A percentile compares a stretch with the other conserved stretches of the same genome.
phyloP scores from a whole-genome alignment of 2,113 vertebrate genomes.

The Chinchilla lanigera region DNA sequence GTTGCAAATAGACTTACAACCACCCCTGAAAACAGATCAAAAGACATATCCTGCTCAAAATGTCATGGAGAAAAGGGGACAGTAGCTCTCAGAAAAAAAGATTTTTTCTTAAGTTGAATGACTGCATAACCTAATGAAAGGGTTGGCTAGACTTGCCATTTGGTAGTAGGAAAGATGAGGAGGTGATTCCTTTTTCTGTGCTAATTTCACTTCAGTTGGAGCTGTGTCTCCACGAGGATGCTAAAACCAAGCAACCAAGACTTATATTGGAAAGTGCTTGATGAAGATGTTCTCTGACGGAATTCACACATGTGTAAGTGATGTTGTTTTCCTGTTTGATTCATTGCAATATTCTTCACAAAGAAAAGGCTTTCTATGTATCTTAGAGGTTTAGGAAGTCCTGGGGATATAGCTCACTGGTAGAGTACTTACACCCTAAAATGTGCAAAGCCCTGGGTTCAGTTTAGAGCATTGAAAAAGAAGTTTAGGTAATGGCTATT shows the following conservation, averaged over 20 bases:
- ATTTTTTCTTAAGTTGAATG: not conserved
- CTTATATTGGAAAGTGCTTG: constrained; percentile 24
- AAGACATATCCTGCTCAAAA: not conserved
- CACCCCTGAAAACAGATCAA: constrained; percentile 52
- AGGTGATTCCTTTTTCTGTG: not conserved
- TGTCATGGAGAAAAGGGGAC: not conserved
- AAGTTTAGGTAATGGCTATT: constrained; percentile 46
- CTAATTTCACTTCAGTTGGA: not conserved
- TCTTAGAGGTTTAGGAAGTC: not conserved
- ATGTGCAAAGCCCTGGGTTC: not conserved
- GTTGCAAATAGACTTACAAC: constrained; percentile 22
- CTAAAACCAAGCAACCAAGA: not conserved
- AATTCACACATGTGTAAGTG: constrained; percentile 54
- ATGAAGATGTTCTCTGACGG: constrained; percentile 8
- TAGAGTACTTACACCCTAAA: not conserved
- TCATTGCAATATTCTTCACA: constrained; percentile 29
- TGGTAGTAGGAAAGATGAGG: not conserved
- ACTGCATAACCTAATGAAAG: not conserved
- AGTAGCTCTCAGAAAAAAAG: not conserved
- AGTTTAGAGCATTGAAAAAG: not conserved
- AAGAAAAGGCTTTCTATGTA: constrained; percentile 36
- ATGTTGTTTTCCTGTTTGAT: constrained; percentile 23
- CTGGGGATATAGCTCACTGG: not conserved
- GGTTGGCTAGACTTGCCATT: not conserved
- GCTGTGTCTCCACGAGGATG: not conserved